phyloP scores from a whole-genome alignment of 1,140 invertebrate species.

The Heterodera carotae region DNA sequence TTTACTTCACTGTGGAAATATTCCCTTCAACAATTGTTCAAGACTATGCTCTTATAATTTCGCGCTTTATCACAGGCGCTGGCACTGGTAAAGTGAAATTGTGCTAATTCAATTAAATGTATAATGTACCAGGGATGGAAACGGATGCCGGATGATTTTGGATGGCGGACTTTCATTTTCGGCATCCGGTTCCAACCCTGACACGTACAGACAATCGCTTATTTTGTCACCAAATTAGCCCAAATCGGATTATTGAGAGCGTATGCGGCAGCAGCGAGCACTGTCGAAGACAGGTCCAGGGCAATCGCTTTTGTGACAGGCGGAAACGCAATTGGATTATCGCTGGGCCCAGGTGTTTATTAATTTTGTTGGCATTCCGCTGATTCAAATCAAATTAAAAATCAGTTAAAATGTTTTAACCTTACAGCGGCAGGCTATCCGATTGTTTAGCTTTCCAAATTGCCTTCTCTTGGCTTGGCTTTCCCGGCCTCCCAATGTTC shows the following conservation, averaged over 20 bases:
- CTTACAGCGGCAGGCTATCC: background rate
- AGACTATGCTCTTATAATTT: background rate
- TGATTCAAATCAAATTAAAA: too few species aligned
- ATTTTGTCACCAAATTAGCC: conserved; percentile 17
- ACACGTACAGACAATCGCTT: too few species aligned
- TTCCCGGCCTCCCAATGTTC: conserved; percentile 28
- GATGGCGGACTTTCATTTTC: too few species aligned
- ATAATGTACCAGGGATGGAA: too few species aligned
- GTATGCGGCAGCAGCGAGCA: conserved; percentile 41
- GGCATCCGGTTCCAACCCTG: too few species aligned
- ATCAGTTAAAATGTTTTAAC: background rate
- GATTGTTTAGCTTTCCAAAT: conserved; percentile 39
- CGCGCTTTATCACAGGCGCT: conserved; percentile 4
- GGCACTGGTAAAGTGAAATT: conserved; percentile 41
- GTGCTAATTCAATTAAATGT: background rate
- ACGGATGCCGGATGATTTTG: too few species aligned
- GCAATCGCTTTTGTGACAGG: conserved; percentile 43
- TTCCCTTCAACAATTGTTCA: background rate
- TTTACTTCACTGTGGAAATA: conserved; percentile 5
- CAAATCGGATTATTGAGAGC: conserved; percentile 37
- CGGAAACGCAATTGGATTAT: conserved; percentile 42
- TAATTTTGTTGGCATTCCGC: too few species aligned
- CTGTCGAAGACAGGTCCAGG: conserved; percentile 35
- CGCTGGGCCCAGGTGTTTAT: conserved; percentile 35
- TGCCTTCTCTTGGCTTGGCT: conserved; percentile 34